Percentiles rank a stretch among this genome's conserved stretches.
Conservation (phyloP, 2,113 vertebrate genomes). For the Cercopithecus mona region DNA sequence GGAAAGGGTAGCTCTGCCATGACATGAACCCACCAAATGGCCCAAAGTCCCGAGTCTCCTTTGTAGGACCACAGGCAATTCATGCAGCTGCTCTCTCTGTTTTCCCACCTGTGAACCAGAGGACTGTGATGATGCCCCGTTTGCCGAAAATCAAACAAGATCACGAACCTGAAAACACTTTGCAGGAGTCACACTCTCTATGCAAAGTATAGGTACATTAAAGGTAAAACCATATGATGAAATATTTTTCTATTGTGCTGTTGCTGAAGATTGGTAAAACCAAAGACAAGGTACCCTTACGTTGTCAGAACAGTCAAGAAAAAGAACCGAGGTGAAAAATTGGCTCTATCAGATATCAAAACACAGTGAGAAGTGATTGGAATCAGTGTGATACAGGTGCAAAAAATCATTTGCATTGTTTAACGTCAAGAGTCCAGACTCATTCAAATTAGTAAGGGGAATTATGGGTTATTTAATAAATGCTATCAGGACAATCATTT, state of each 20-base stretch:
- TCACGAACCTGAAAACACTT: neutral
- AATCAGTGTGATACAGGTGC: too few relatives aligned
- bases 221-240: fast-evolving
- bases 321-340: neutral
- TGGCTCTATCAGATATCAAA: neutral
- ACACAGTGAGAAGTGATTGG: neutral
- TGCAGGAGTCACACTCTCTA: fast-evolving
- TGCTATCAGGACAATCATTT: neutral
- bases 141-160: neutral
- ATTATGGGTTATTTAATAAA: neutral
- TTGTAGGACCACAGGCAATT: fast-evolving
- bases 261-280: neutral
- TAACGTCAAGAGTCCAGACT: too few relatives aligned
- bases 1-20: fast-evolving
- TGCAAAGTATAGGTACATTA: neutral
- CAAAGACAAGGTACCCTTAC: fast-evolving
- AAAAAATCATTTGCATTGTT: neutral
- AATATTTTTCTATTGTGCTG: too few relatives aligned
- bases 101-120: neutral
- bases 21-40: fast-evolving
- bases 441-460: neutral
- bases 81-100: fast-evolving
- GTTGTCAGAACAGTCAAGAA: neutral
- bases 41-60: fast-evolving
- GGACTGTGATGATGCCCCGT: fast-evolving